Conservation (phyloP, 1,140 invertebrate species). For the Melanaphis sacchari region DNA sequence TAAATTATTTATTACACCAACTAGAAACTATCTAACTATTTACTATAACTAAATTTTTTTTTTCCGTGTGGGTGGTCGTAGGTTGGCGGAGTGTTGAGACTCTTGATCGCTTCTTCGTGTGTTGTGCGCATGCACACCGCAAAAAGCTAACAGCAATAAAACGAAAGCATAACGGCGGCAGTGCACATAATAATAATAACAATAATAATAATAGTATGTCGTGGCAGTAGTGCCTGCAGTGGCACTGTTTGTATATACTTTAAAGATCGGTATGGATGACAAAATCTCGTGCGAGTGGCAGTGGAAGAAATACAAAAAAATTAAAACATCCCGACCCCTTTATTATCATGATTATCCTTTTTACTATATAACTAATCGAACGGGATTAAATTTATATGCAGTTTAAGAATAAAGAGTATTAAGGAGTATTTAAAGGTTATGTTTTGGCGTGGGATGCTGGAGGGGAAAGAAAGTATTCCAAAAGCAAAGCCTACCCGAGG, state of each 20-base stretch:
- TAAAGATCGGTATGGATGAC: not conserved
- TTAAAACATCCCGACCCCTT: not conserved
- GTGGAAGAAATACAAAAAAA: not conserved
- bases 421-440: not conserved
- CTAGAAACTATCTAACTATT: no score
- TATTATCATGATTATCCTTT: not conserved
- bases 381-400: not conserved
- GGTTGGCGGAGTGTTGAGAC: not conserved
- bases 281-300: not conserved
- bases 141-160: conserved; percentile 37
- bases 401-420: not conserved
- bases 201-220: conserved; percentile 17
- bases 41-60: no score
- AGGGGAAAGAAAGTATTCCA: not conserved
- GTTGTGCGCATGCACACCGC: not conserved
- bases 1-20: no score
- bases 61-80: no score
- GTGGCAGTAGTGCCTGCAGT: not conserved
- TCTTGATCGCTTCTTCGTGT: conserved; percentile 18
- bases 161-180: conserved; percentile 38
- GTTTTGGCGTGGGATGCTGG: not conserved
- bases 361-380: not conserved
- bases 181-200: conserved; percentile 46
- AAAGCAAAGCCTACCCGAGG: not conserved
- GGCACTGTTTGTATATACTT: not conserved